Conservation (phyloP, 92 coral and sea anemone genomes). For the Heteractis magnifica region DNA sequence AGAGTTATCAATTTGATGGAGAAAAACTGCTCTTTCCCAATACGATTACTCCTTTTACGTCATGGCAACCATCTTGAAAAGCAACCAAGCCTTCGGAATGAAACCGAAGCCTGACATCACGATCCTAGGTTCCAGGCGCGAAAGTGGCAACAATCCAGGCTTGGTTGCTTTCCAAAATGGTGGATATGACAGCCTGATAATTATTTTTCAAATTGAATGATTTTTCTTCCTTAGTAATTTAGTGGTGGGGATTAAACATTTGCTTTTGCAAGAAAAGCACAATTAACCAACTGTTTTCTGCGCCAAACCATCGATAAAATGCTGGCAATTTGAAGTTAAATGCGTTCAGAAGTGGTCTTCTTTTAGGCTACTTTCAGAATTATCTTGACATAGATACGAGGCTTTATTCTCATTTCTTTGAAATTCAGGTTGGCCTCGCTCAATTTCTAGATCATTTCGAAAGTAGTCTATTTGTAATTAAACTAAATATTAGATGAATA, state of each 20-base stretch:
- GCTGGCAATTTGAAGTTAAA: not conserved
- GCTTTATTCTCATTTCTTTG: no score
- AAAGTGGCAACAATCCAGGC: not conserved
- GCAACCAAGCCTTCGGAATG: not conserved
- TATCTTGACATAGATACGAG: not conserved
- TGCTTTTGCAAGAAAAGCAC: not conserved
- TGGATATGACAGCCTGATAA: not conserved
- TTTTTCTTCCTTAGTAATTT: not conserved
- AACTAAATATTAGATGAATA: no score
- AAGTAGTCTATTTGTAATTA: no score
- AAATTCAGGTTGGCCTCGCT: no score
- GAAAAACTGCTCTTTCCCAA: not conserved
- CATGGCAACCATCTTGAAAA: not conserved
- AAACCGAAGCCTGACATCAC: not conserved
- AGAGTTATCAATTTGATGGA: not conserved
- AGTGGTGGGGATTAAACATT: not conserved
- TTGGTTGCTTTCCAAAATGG: not conserved
- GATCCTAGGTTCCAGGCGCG: no score
- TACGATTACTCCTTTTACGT: not conserved
- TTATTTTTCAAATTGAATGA: not conserved
- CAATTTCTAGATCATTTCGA: no score
- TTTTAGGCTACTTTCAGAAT: not conserved
- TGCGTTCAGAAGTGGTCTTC: not conserved
- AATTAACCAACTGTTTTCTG: constrained; percentile 4
- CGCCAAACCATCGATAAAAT: not conserved